A percentile compares a stretch with the other conserved stretches of the same genome.
These are phyloP conservation scores for Papilio aristodemus DNA, from an alignment of 1,140 invertebrate genomes.

Conservation along the genomic window DNA sequence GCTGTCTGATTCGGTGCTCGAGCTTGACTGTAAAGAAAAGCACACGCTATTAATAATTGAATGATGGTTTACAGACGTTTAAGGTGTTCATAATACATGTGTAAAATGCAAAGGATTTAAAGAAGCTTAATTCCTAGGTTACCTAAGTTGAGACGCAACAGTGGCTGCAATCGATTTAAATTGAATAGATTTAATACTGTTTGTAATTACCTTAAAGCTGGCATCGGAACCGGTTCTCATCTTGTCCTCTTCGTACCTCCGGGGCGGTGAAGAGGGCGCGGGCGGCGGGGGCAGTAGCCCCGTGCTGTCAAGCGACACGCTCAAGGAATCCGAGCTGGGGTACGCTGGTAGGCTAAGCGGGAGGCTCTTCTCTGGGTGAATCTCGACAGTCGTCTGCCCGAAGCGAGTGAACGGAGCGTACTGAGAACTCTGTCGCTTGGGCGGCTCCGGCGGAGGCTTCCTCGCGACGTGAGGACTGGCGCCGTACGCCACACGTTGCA, in stretches of 20 bases:
- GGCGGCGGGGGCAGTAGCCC: conserved; percentile 81
- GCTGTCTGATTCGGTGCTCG: conserved; percentile 97
- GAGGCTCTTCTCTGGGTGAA: conserved; percentile 82
- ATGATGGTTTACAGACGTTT: too few species aligned
- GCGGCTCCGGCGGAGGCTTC: conserved; percentile 91
- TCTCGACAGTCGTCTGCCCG: conserved; percentile 83
- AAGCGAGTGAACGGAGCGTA: conserved; percentile 79
- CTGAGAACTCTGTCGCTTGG: conserved; percentile 86
- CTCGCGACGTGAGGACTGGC: conserved; percentile 84
- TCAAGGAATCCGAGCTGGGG: conserved; percentile 82
- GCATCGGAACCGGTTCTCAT: conserved; percentile 90
- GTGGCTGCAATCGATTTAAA: too few species aligned
- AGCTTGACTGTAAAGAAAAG: conserved; percentile 89
- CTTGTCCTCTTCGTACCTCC: conserved; percentile 84
- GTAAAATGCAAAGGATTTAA: too few species aligned
- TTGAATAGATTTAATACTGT: too few species aligned
- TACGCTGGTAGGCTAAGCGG: conserved; percentile 82
- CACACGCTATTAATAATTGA: neutral
- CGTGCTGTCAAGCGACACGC: conserved; percentile 81
- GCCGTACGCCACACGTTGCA: conserved; percentile 74
- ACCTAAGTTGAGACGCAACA: too few species aligned
- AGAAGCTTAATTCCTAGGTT: too few species aligned
- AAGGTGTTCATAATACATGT: too few species aligned
- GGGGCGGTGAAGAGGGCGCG: conserved; percentile 81
- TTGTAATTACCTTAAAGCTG: conserved; percentile 89